Evolutionary conservation across 2,113 vertebrate genomes (phyloP).

Genomic region (Galeopterus variegatus): DNA sequence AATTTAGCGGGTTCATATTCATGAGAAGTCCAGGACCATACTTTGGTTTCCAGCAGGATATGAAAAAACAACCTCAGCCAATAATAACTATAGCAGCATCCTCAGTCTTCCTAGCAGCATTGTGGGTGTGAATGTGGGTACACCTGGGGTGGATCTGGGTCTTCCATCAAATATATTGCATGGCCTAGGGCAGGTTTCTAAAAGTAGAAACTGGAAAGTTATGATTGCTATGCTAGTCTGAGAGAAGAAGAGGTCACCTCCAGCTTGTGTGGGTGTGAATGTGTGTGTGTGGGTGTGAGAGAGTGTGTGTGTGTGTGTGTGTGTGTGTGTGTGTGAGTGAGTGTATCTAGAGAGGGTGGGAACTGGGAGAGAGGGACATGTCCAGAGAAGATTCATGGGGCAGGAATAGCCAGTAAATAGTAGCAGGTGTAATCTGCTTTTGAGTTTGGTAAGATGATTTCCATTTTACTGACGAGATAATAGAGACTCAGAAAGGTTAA

Average conservation of each 20-base stretch:
- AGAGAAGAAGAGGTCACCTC: neutral
- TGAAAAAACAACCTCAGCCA: neutral
- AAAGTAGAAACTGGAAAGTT: neutral
- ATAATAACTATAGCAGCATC: neutral
- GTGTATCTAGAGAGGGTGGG: neutral
- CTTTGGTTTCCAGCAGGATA: neutral
- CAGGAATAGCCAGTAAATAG: neutral
- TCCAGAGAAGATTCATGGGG: neutral
- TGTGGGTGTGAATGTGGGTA: neutral
- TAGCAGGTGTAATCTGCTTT: neutral
- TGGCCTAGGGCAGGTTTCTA: neutral
- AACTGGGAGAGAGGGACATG: neutral
- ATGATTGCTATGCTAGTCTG: neutral
- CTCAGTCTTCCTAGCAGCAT: neutral
- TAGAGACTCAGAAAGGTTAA: neutral
- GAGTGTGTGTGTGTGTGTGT: no score
- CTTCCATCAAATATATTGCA: neutral
- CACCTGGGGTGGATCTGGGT: neutral
- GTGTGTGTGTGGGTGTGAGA: no score
- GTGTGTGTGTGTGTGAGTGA: no score
- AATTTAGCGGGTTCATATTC: neutral
- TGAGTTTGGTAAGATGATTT: neutral
- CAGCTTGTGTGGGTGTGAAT: no score
- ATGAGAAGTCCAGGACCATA: neutral
- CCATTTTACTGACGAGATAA: neutral